Conservation (phyloP, 2,797 vertebrate species). For the Esox masquinongy region DNA sequence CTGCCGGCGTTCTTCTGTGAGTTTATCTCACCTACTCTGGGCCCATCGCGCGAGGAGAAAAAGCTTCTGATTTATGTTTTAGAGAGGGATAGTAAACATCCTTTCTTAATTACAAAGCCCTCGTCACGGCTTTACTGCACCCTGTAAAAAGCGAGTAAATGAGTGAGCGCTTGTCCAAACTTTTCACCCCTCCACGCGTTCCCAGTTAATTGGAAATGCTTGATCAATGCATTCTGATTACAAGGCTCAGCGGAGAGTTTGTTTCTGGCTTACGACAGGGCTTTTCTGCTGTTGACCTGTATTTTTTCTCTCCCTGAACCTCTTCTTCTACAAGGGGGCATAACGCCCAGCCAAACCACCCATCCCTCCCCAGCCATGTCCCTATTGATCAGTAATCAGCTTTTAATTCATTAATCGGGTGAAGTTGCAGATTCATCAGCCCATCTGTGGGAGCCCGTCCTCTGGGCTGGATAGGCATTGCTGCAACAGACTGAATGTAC, state of each 20-base stretch:
- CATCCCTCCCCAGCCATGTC: conserved; percentile 6
- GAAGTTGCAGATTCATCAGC: conserved; percentile 26
- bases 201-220: conserved; percentile 60
- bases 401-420: conserved; percentile 39
- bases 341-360: not conserved
- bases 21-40: not conserved
- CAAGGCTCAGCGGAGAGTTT: conserved; percentile 45
- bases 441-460: not conserved
- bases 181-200: conserved; percentile 45
- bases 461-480: not conserved
- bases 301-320: conserved; percentile 2
- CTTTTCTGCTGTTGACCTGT: conserved; percentile 10
- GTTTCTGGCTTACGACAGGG: conserved; percentile 42
- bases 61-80: conserved; percentile 4
- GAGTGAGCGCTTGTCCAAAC: conserved; percentile 34
- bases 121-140: conserved; percentile 5
- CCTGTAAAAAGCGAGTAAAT: conserved; percentile 30
- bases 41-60: not conserved
- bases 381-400: conserved; percentile 36
- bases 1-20: not conserved
- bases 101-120: conserved; percentile 4
- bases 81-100: not conserved
- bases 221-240: conserved; percentile 58
- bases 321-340: conserved; percentile 8
- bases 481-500: not conserved